Evolutionary conservation across 2,113 vertebrate species (phyloP).

Genomic region (Strigops habroptila): DNA sequence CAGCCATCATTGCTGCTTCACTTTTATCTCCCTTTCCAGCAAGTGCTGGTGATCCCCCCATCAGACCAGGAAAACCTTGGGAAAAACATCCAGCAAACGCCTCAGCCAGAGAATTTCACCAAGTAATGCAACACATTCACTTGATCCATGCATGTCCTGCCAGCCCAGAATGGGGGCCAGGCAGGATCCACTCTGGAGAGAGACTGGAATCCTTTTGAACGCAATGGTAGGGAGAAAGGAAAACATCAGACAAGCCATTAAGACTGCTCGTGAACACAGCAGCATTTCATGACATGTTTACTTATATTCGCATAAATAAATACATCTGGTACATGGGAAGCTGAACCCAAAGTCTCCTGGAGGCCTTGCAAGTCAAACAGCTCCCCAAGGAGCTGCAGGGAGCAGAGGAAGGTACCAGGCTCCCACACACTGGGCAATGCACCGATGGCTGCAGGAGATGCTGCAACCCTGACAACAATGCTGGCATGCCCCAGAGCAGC

Average conservation of each 20-base stretch:
- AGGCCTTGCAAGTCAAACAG: neutral
- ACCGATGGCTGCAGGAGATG: neutral
- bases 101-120: neutral
- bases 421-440: fast-evolving
- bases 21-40: neutral
- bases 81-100: fast-evolving
- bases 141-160: neutral
- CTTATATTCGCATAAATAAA: neutral
- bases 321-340: neutral
- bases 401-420: neutral
- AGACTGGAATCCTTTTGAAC: neutral
- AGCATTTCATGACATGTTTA: neutral
- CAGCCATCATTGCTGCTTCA: neutral
- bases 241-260: neutral
- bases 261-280: neutral
- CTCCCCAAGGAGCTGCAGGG: neutral
- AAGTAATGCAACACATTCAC: neutral
- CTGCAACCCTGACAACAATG: neutral
- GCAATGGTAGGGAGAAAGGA: neutral
- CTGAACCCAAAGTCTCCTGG: neutral
- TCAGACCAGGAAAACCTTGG: neutral
- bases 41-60: fast-evolving
- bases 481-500: neutral
- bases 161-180: neutral
- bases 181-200: neutral